Evolutionary conservation across 2,888 invertebrate species (phyloP).

Genomic region (Pycnomerus fuliginosus): DNA sequence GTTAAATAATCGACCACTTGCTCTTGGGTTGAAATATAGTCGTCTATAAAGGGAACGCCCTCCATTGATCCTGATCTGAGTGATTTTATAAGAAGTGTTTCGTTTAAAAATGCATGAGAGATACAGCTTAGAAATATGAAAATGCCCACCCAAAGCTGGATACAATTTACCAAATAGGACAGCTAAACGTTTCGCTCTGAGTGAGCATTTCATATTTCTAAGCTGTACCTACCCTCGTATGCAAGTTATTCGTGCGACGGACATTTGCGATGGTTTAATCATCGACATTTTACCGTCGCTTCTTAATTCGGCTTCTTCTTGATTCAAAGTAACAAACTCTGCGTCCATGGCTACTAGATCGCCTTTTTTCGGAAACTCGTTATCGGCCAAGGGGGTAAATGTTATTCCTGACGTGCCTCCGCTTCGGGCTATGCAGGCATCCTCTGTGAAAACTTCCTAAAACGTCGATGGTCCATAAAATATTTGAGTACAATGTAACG

Average conservation of each 20-base stretch:
- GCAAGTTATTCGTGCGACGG: constrained; percentile 84
- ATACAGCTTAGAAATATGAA: no score
- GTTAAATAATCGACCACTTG: constrained; percentile 87
- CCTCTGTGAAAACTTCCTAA: constrained; percentile 63
- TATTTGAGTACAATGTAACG: no score
- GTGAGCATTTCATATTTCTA: no score
- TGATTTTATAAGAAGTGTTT: no score
- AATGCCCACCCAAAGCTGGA: no score
- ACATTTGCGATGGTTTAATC: constrained; percentile 82
- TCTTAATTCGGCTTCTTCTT: constrained; percentile 82
- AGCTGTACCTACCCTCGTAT: constrained; percentile 76
- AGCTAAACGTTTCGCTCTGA: no score
- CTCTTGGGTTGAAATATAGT: constrained; percentile 87
- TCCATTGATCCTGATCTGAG: constrained; percentile 68
- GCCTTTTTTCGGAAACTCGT: constrained; percentile 66
- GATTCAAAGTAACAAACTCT: constrained; percentile 86
- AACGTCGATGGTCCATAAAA: no score
- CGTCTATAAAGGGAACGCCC: constrained; percentile 84
- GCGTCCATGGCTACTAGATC: constrained; percentile 88
- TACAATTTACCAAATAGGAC: no score
- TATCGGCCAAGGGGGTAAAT: constrained; percentile 65
- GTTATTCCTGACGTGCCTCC: constrained; percentile 60
- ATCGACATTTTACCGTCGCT: constrained; percentile 88
- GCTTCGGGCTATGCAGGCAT: constrained; percentile 61
- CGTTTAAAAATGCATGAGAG: no score